phyloP scores from a whole-genome alignment of 2,888 invertebrate genomes.

The Antheraea yamamai region DNA sequence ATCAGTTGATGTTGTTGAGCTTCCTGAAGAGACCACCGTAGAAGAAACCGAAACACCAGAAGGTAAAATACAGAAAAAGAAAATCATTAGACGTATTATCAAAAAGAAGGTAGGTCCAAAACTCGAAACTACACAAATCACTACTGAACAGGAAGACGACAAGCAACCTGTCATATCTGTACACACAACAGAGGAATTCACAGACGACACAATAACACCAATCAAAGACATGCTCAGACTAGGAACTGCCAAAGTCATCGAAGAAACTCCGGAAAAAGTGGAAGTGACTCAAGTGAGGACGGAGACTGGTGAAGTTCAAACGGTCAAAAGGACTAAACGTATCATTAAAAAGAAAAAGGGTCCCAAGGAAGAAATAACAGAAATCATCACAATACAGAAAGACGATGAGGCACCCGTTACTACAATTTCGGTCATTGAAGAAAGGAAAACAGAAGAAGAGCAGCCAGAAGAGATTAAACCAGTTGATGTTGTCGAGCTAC shows the following conservation, averaged over 20 bases:
- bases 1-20: neutral
- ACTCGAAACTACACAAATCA: too few species aligned
- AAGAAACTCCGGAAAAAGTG: conserved; percentile 31
- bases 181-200: too few species aligned
- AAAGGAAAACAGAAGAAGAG: conserved; percentile 26
- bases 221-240: too few species aligned
- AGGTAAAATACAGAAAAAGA: conserved; percentile 40
- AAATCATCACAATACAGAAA: conserved; percentile 42
- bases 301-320: conserved; percentile 39
- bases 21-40: neutral
- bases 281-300: conserved; percentile 33
- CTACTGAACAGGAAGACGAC: too few species aligned
- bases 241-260: conserved; percentile 30
- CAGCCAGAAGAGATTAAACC: conserved; percentile 25
- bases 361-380: conserved; percentile 35
- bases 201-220: too few species aligned
- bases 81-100: conserved; percentile 46
- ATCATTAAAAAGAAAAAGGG: too few species aligned
- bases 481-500: conserved; percentile 34
- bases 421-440: conserved; percentile 33
- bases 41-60: conserved; percentile 12
- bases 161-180: too few species aligned
- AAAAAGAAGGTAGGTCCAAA: conserved; percentile 48
- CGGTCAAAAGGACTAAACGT: conserved; percentile 39
- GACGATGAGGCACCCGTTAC: conserved; percentile 41